Percentiles rank a stretch among this genome's conserved stretches.
phyloP scores from a whole-genome alignment of 2,797 vertebrate genomes.

The Schizopygopsis pylzovi region DNA sequence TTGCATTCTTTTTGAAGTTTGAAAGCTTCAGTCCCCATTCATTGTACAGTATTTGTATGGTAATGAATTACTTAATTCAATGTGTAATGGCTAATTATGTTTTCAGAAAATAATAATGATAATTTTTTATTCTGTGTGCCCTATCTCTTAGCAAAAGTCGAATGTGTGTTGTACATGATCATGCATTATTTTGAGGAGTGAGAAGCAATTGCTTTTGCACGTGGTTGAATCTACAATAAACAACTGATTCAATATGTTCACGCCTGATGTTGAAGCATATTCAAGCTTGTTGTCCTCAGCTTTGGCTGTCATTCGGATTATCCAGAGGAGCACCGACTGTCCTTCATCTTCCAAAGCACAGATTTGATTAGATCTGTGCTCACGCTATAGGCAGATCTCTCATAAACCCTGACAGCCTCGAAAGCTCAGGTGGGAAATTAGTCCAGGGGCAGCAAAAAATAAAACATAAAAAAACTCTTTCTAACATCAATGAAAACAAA shows the following conservation, averaged over 20 bases:
- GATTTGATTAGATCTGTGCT: slow-evolving; percentile 53
- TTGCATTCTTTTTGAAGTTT: background rate
- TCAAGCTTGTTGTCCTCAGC: slow-evolving; percentile 7
- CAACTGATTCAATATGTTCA: slow-evolving; percentile 26
- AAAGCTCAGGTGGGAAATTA: slow-evolving; percentile 58
- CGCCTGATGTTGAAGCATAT: background rate
- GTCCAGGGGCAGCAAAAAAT: slow-evolving; percentile 41
- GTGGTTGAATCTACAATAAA: slow-evolving; percentile 29
- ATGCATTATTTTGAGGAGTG: background rate
- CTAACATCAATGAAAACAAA: slow-evolving; percentile 63
- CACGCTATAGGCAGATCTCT: slow-evolving; percentile 35
- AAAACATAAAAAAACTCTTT: slow-evolving; percentile 16
- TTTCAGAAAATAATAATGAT: background rate
- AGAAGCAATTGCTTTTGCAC: background rate
- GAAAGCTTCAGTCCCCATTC: background rate
- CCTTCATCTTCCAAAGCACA: slow-evolving; percentile 35
- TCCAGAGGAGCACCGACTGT: slow-evolving; percentile 29
- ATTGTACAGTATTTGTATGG: background rate
- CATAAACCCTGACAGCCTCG: slow-evolving; percentile 26
- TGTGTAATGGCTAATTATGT: background rate
- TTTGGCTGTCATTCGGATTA: slow-evolving; percentile 32
- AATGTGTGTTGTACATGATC: background rate
- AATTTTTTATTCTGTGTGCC: background rate
- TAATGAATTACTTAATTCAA: background rate
- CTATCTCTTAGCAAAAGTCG: background rate